Base-by-base conservation (phyloP, 1,140 invertebrate species). In the Drosophila kohkoa region DNA sequence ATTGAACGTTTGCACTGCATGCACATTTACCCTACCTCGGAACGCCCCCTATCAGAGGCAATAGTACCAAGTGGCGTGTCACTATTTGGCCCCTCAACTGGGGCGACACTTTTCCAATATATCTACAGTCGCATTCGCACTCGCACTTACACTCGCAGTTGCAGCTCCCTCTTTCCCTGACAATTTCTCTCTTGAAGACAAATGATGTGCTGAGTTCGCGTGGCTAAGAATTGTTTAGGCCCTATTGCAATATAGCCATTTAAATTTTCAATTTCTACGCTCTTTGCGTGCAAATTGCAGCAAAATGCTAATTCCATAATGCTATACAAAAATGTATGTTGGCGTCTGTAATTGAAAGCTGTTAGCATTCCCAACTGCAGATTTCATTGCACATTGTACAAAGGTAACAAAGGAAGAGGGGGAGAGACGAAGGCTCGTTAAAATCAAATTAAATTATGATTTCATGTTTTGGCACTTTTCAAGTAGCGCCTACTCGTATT, bases 1-100 rank as follows among this genome's bases (percentile, higher is more conserved):
- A 92, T 92, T 92, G 90, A 82, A 89, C 83, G 79, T 91, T 90
- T 90, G 90, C 89, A 77, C 87, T 76, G 55, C 69, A 71, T 68
- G 67, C 59, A 67, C 35, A 8, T 69, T 64, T 82, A 79, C 71
- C 80, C 71, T 78, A 70, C 67, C 75, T 46, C 41, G 41, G 11
- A 30, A 58, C 58, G 49, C 60, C 64, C 46, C 46, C 43, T 58
- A 5, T 15, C n/a, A 2, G 4, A 10, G 8, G 1, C 16, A 54
- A 46, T 59, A 87, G 81, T 86, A 82, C 81, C 85, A 88, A 85
- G 86, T 80, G 79, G 69, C 70, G 54, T 90, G 81, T 67, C 86
- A 91, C 81, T 82, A 82, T 88, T 91, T 91, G 90, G 82, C 90
- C 90, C 82, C 80, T 82, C 77, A 68, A 81, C 76, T 76, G 57